phyloP scores from a whole-genome alignment of 2,113 vertebrate species.

The Mustela lutreola region DNA sequence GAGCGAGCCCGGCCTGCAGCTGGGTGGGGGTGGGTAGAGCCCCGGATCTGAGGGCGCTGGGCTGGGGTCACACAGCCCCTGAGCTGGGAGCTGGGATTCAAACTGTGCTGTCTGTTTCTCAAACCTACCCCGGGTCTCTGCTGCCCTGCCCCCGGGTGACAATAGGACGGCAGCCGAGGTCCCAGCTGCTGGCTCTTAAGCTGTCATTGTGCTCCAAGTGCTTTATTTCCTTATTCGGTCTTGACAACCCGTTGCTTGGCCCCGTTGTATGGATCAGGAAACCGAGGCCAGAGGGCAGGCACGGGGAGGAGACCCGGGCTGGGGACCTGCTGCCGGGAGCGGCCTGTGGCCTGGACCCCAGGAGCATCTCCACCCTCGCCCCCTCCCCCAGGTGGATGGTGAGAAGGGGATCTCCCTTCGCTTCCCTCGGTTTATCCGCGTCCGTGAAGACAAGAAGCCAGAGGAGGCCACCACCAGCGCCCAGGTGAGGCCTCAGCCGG shows the following conservation, averaged over 20 bases:
- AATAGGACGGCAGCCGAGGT: accelerated
- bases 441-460: slow-evolving; percentile 93
- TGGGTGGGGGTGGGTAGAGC: not conserved
- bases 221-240: not conserved
- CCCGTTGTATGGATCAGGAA: not conserved
- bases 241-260: not conserved
- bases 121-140: not conserved
- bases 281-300: not conserved
- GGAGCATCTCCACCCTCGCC: accelerated
- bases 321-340: not conserved
- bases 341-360: accelerated
- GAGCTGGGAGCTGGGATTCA: not conserved
- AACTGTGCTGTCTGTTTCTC: not conserved
- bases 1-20: not conserved
- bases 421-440: slow-evolving; percentile 93
- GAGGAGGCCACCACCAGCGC: slow-evolving; percentile 92
- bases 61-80: not conserved
- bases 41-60: not conserved
- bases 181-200: not conserved
- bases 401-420: slow-evolving; percentile 95
- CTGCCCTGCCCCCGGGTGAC: not conserved
- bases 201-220: accelerated
- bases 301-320: too few relatives aligned
- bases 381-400: slow-evolving; percentile 90
- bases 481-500: slow-evolving; percentile 86